Evolutionary conservation across 2,113 vertebrate genomes (phyloP).

Genomic region (Semicossyphus pulcher): DNA sequence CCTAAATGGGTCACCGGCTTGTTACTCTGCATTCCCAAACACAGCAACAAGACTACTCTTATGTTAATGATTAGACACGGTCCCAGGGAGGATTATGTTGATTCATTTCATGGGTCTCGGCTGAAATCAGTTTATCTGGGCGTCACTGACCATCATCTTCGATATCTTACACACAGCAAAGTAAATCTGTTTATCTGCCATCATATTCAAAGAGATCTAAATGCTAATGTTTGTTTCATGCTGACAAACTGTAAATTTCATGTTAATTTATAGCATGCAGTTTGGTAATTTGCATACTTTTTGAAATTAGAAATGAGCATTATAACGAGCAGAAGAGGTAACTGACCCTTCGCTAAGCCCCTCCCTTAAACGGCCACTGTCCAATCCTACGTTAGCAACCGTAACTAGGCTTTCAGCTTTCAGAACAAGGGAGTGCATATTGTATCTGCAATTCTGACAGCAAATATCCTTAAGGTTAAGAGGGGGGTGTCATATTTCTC

Average conservation of each 20-base stretch:
- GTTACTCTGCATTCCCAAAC: constrained; percentile 22
- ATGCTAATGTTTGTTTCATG: too few relatives aligned
- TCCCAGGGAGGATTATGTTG: constrained; percentile 33
- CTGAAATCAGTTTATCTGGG: constrained; percentile 36
- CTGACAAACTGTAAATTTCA: constrained; percentile 4
- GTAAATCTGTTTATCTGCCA: not conserved
- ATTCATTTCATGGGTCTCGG: constrained; percentile 5
- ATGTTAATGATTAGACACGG: constrained; percentile 23
- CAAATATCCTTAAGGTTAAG: too few relatives aligned
- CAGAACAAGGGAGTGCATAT: too few relatives aligned
- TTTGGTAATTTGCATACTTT: constrained; percentile 17
- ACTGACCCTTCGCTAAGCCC: too few relatives aligned
- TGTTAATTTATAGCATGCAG: constrained; percentile 21
- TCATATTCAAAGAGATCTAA: not conserved
- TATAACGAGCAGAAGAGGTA: too few relatives aligned
- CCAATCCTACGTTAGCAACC: too few relatives aligned
- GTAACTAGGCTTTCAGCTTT: too few relatives aligned
- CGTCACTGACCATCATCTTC: not conserved
- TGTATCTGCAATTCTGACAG: too few relatives aligned
- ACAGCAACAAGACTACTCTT: constrained; percentile 15
- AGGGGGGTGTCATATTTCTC: too few relatives aligned
- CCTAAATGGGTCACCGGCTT: constrained; percentile 59
- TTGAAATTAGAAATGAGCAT: not conserved
- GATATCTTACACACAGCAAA: not conserved
- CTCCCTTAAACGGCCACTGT: too few relatives aligned